phyloP scores from a whole-genome alignment of 1,140 invertebrate species.

The Centruroides sculpturatus region DNA sequence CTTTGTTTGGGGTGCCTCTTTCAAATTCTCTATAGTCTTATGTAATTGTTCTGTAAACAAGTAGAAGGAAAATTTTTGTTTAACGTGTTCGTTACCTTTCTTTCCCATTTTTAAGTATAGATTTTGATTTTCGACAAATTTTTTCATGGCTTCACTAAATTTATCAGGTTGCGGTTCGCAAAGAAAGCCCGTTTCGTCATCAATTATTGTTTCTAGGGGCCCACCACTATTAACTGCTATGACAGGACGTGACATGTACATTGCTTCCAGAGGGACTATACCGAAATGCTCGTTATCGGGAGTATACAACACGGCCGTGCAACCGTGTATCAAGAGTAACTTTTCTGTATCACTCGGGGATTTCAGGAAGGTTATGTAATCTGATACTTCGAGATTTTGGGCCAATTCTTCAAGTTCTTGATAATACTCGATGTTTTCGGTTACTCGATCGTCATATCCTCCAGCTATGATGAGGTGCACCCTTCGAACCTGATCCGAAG shows the following conservation, averaged over 20 bases:
- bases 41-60: slow-evolving; percentile 53
- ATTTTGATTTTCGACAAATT: slow-evolving; percentile 40
- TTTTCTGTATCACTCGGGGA: slow-evolving; percentile 77
- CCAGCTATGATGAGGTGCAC: slow-evolving; percentile 87
- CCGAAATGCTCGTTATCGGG: slow-evolving; percentile 97
- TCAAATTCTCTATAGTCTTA: slow-evolving; percentile 33
- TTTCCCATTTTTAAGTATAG: slow-evolving; percentile 48
- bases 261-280: slow-evolving; percentile 97
- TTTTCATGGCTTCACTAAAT: slow-evolving; percentile 65
- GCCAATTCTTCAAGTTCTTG: slow-evolving; percentile 54
- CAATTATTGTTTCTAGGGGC: slow-evolving; percentile 78
- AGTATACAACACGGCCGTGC: slow-evolving; percentile 78
- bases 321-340: slow-evolving; percentile 54
- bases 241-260: slow-evolving; percentile 85
- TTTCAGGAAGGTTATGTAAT: slow-evolving; percentile 66
- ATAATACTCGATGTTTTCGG: slow-evolving; percentile 80
- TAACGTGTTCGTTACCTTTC: slow-evolving; percentile 50
- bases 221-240: slow-evolving; percentile 92
- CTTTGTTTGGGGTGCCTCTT: no score
- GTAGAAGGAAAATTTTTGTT: slow-evolving; percentile 61
- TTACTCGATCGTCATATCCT: slow-evolving; percentile 80
- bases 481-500: slow-evolving; percentile 27
- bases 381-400: slow-evolving; percentile 46
- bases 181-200: slow-evolving; percentile 80
- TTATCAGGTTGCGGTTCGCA: slow-evolving; percentile 47